Evolutionary conservation across 2,113 vertebrate species (phyloP).

Genomic region (Pelodiscus sinensis): DNA sequence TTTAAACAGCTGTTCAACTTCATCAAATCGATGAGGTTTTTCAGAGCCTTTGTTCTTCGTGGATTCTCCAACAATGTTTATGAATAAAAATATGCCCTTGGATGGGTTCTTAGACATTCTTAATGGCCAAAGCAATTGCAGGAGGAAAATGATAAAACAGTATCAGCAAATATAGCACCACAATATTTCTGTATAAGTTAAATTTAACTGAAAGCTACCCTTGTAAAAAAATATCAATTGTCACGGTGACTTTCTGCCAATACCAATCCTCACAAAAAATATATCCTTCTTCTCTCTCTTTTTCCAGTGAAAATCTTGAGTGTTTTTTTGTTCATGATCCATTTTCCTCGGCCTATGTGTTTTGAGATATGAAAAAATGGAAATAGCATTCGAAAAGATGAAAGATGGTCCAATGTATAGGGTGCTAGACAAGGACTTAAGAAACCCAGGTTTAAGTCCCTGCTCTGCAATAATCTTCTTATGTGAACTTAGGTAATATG

Average conservation of each 20-base stretch:
- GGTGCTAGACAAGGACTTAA: neutral
- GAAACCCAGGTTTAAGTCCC: neutral
- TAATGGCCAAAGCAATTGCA: conserved; percentile 36
- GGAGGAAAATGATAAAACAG: conserved; percentile 50
- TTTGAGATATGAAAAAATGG: neutral
- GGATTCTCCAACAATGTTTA: conserved; percentile 24
- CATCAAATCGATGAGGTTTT: neutral
- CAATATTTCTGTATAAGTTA: conserved; percentile 53
- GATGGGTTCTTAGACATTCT: conserved; percentile 26
- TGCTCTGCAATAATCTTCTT: neutral
- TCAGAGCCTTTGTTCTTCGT: neutral
- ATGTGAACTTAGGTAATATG: neutral
- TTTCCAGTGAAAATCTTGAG: conserved; percentile 35
- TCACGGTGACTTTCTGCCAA: conserved; percentile 61
- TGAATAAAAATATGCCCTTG: conserved; percentile 63
- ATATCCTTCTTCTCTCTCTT: conserved; percentile 23
- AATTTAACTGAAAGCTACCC: conserved; percentile 53
- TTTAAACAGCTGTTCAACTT: neutral
- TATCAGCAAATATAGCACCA: conserved; percentile 56
- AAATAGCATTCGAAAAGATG: neutral
- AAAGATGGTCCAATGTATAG: neutral
- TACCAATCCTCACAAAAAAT: conserved; percentile 47
- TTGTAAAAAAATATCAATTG: conserved; percentile 67
- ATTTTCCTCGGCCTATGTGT: neutral
- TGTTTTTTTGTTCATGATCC: conserved; percentile 8